A percentile compares a stretch with the other conserved stretches of the same genome.
Evolutionary conservation across 2,888 invertebrate genomes (phyloP).

Genomic region (Heliconius erato): DNA sequence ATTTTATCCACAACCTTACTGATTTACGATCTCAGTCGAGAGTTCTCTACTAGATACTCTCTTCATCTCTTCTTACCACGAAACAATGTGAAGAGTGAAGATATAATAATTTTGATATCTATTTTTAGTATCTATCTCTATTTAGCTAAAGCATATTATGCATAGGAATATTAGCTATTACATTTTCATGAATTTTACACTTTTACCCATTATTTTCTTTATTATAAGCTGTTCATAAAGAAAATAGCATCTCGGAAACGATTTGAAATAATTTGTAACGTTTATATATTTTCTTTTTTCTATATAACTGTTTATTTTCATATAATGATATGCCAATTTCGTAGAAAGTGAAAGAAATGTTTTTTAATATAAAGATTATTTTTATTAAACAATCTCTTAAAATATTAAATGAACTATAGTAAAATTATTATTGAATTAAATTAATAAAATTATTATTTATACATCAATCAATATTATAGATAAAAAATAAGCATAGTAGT

Average conservation of each 20-base stretch:
- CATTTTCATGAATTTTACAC: background rate
- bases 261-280: background rate
- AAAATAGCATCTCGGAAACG: background rate
- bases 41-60: background rate
- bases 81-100: too few relatives aligned
- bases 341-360: background rate
- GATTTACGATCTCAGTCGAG: background rate
- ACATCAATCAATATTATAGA: too few relatives aligned
- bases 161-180: background rate
- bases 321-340: background rate
- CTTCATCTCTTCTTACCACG: background rate
- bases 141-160: background rate
- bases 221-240: background rate
- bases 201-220: background rate
- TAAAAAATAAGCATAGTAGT: too few relatives aligned
- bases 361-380: background rate
- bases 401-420: background rate
- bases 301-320: background rate
- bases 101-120: background rate
- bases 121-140: background rate
- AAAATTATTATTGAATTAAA: background rate
- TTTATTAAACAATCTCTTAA: background rate
- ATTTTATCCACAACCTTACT: too few relatives aligned
- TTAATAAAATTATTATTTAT: too few relatives aligned
- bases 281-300: background rate